phyloP scores from a whole-genome alignment of 2,797 vertebrate species.

The Pseudomugil tenellus region DNA sequence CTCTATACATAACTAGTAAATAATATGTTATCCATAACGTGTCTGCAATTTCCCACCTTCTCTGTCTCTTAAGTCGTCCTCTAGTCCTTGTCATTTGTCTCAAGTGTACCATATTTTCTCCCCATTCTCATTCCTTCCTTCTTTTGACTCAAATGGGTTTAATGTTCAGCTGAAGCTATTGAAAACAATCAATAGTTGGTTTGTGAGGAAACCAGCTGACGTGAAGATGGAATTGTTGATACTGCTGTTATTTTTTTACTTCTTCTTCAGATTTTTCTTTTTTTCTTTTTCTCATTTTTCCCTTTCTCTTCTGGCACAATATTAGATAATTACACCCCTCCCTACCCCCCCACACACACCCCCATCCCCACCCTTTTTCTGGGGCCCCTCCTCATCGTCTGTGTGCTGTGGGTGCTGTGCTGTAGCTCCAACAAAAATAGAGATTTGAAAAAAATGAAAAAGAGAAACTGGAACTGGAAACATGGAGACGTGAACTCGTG shows the following conservation, averaged over 20 bases:
- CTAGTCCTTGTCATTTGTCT: conserved; percentile 50
- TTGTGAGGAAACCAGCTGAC: conserved; percentile 69
- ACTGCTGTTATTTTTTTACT: conserved; percentile 37
- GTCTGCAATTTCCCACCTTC: conserved; percentile 42
- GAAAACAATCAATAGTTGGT: conserved; percentile 70
- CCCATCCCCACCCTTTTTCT: conserved; percentile 44
- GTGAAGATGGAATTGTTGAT: conserved; percentile 61
- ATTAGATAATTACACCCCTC: conserved; percentile 58
- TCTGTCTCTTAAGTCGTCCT: conserved; percentile 46
- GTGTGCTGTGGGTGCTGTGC: conserved; percentile 85
- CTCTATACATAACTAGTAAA: conserved; percentile 45
- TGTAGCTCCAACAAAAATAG: conserved; percentile 82
- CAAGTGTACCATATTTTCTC: conserved; percentile 42
- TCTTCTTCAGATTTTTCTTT: conserved; percentile 16
- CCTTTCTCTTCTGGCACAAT: conserved; percentile 74
- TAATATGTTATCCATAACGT: conserved; percentile 40
- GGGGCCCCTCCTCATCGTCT: conserved; percentile 70
- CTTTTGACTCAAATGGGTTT: conserved; percentile 57
- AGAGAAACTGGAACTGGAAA: conserved; percentile 63
- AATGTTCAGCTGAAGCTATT: conserved; percentile 67
- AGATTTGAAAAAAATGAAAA: conserved; percentile 39
- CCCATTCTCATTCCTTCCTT: conserved; percentile 26
- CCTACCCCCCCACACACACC: conserved; percentile 14
- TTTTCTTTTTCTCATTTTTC: conserved; percentile 16
- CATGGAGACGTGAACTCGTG: conserved; percentile 64